phyloP scores from a whole-genome alignment of 2,113 vertebrate genomes.

The Holacanthus passer region DNA sequence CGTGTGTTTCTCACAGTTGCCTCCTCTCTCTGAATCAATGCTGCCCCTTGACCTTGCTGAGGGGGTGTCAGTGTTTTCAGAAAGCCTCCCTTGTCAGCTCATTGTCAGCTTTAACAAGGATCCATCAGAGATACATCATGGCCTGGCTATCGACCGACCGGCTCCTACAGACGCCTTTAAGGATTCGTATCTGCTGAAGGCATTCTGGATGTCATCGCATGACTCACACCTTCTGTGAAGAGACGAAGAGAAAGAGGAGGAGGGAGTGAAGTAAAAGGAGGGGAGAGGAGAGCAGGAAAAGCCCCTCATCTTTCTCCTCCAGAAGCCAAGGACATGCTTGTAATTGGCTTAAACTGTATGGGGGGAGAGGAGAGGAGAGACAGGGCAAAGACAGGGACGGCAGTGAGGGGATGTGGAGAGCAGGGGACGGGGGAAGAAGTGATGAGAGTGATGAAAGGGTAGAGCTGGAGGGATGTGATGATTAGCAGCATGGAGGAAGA shows the following conservation, averaged over 20 bases:
- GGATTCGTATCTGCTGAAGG: conserved; percentile 32
- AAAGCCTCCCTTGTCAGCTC: conserved; percentile 62
- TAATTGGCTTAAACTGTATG: conserved; percentile 53
- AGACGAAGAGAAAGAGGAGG: conserved; percentile 5
- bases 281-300: conserved; percentile 15
- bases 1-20: background rate
- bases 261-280: conserved; percentile 1
- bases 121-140: conserved; percentile 53
- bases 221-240: conserved; percentile 36
- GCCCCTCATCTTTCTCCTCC: conserved; percentile 17
- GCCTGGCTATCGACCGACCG: conserved; percentile 42
- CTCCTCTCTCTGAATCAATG: conserved; percentile 62
- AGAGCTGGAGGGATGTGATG: conserved; percentile 30
- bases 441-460: conserved; percentile 11
- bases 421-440: background rate
- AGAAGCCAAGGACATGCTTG: conserved; percentile 59
- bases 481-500: conserved; percentile 14
- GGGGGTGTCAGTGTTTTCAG: conserved; percentile 53
- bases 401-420: background rate
- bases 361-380: background rate
- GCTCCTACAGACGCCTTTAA: conserved; percentile 23
- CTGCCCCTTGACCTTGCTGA: conserved; percentile 66
- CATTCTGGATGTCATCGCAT: conserved; percentile 29
- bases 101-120: conserved; percentile 54
- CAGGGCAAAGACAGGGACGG: background rate